These are phyloP conservation scores for Meganola albula DNA, from an alignment of 2,888 invertebrate genomes.

Conservation along the genomic window DNA sequence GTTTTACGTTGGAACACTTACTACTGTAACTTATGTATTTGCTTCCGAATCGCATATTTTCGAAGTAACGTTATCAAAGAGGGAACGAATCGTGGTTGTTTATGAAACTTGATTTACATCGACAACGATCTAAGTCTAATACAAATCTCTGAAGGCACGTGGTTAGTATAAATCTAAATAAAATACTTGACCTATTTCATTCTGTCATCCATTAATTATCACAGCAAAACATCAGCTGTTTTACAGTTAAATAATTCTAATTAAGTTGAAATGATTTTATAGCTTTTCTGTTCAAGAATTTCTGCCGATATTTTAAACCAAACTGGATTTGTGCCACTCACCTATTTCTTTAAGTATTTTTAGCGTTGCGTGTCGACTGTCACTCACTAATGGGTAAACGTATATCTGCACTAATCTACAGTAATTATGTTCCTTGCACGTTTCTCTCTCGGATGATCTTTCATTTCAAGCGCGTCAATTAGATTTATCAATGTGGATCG, in stretches of 20 bases:
- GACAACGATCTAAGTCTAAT: too few relatives aligned
- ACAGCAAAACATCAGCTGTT: neutral
- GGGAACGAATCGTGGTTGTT: too few relatives aligned
- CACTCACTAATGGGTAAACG: conserved; percentile 29
- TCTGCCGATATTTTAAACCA: too few relatives aligned
- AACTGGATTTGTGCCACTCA: conserved; percentile 44
- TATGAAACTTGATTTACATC: too few relatives aligned
- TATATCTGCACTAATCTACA: conserved; percentile 40
- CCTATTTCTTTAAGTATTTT: conserved; percentile 40
- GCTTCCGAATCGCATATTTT: too few relatives aligned
- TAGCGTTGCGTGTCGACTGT: conserved; percentile 40
- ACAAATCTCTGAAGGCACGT: too few relatives aligned
- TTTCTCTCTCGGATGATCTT: conserved; percentile 36
- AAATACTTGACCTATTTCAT: neutral
- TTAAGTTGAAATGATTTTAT: too few relatives aligned
- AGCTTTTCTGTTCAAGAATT: too few relatives aligned
- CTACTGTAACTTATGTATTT: neutral
- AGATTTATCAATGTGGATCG: conserved; percentile 28
- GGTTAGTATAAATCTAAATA: too few relatives aligned
- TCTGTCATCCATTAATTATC: neutral
- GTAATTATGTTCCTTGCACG: conserved; percentile 29
- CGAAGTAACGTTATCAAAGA: too few relatives aligned
- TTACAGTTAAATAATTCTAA: too few relatives aligned
- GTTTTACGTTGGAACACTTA: conserved; percentile 5
- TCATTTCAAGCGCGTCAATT: conserved; percentile 33